phyloP scores from a whole-genome alignment of 2,797 vertebrate genomes.

The Poecilia picta region DNA sequence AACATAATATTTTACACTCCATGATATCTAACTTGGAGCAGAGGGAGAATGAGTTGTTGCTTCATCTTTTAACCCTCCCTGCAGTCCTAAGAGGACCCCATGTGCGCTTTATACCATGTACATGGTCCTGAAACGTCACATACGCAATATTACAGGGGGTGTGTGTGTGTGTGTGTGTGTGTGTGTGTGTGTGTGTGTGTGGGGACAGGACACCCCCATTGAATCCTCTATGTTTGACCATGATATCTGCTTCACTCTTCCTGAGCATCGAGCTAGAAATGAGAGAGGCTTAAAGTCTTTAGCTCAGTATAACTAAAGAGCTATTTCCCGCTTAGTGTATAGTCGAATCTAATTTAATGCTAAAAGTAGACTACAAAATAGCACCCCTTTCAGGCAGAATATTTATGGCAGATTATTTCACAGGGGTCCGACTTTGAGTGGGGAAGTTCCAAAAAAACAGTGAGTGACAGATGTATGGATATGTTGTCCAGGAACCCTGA shows the following conservation, averaged over 20 bases:
- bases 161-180: no score
- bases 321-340: constrained; percentile 18
- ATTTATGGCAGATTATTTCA: neutral
- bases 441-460: neutral
- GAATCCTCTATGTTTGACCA: no score
- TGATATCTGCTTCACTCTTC: no score
- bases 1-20: constrained; percentile 56
- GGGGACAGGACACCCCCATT: no score
- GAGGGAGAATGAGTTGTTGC: constrained; percentile 20
- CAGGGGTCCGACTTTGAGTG: neutral
- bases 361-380: constrained; percentile 4
- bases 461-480: neutral
- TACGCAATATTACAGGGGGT: no score
- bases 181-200: no score
- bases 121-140: no score
- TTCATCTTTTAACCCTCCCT: constrained; percentile 4
- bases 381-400: neutral
- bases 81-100: no score
- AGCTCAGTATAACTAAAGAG: neutral
- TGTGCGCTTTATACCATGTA: no score
- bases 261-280: no score
- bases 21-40: constrained; percentile 22
- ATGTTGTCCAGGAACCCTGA: neutral
- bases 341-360: constrained; percentile 5
- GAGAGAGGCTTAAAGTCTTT: neutral